phyloP scores from a whole-genome alignment of 2,888 invertebrate species.

The Lysandra coridon region DNA sequence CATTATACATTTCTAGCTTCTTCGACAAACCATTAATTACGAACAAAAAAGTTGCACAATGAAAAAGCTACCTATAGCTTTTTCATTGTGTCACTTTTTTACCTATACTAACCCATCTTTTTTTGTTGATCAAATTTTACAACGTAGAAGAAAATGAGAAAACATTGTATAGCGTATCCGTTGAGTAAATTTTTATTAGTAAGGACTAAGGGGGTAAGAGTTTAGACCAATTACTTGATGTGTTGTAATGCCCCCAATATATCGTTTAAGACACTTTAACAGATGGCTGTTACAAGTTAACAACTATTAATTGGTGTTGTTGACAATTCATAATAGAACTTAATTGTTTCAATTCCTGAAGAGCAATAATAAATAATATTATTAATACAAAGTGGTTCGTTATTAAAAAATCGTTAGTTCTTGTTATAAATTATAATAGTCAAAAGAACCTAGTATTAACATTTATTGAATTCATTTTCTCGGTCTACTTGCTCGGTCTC shows the following conservation, averaged over 20 bases:
- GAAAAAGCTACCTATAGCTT: too few relatives aligned
- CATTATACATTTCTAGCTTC: too few relatives aligned
- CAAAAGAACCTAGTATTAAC: not conserved
- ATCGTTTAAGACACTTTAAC: conserved; percentile 56
- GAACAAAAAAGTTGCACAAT: too few relatives aligned
- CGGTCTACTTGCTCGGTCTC: not conserved
- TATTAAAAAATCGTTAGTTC: too few relatives aligned
- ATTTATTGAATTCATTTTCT: not conserved
- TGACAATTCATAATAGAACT: not conserved
- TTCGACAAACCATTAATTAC: too few relatives aligned
- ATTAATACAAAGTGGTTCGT: too few relatives aligned
- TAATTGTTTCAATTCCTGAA: not conserved
- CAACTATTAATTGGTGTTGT: conserved; percentile 63
- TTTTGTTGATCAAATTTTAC: too few relatives aligned
- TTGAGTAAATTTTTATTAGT: not conserved
- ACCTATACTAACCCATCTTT: too few relatives aligned
- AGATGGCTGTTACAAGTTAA: conserved; percentile 61
- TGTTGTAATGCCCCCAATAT: conserved; percentile 63
- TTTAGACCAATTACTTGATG: conserved; percentile 50
- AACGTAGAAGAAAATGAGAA: too few relatives aligned
- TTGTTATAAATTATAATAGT: not conserved
- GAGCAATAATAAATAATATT: not conserved
- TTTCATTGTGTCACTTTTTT: too few relatives aligned
- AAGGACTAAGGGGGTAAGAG: not conserved
- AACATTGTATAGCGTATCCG: not conserved